Evolutionary conservation across 2,888 invertebrate species (phyloP).

Genomic region (Malthinus flaveolus): DNA sequence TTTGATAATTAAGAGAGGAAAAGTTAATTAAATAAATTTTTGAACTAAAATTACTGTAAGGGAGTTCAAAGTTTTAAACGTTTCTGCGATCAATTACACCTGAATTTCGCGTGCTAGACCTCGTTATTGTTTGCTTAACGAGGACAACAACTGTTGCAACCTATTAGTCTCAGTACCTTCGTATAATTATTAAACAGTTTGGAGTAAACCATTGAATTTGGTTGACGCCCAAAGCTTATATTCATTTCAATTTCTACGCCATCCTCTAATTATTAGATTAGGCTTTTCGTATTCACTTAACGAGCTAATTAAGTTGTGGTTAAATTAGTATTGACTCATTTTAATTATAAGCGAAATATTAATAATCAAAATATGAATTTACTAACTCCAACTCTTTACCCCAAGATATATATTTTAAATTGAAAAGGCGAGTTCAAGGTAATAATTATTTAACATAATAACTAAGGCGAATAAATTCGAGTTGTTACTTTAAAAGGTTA

Average conservation of each 20-base stretch:
- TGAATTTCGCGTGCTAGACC: conserved; percentile 25
- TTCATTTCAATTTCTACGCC: conserved; percentile 17
- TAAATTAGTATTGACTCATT: conserved; percentile 41
- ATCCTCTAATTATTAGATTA: conserved; percentile 39
- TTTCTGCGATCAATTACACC: conserved; percentile 27
- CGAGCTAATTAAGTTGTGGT: conserved; percentile 40
- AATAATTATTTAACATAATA: too few species aligned
- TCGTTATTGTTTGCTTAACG: conserved; percentile 26
- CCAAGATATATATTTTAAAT: too few species aligned
- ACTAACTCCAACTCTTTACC: too few species aligned
- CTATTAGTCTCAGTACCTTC: conserved; percentile 28
- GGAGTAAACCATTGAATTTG: conserved; percentile 22
- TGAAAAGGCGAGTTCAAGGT: too few species aligned
- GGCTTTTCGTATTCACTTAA: conserved; percentile 41
- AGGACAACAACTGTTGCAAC: conserved; percentile 28
- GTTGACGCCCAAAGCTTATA: conserved; percentile 22
- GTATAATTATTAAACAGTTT: conserved; percentile 32
- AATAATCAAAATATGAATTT: too few species aligned
- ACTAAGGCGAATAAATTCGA: neutral
- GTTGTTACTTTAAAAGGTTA: conserved; percentile 6
- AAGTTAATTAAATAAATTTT: too few species aligned
- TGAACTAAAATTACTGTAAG: neutral
- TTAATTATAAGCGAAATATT: conserved; percentile 23
- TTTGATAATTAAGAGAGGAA: too few species aligned
- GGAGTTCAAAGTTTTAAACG: conserved; percentile 12